phyloP scores from a whole-genome alignment of 1,140 invertebrate species.

The Ptiloglossa arizonensis region DNA sequence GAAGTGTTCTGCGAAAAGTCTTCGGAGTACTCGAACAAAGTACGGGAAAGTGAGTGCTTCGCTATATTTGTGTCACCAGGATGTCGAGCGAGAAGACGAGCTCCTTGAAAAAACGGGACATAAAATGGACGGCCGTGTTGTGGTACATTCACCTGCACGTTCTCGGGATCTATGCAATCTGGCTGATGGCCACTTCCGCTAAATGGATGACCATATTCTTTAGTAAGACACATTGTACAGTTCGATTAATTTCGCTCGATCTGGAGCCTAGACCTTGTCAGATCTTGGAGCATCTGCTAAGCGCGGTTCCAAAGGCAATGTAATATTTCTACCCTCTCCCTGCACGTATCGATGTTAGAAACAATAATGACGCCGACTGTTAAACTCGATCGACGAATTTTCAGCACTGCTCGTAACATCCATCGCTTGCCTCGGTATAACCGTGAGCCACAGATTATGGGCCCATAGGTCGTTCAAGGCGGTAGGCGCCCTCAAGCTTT shows the following conservation, averaged over 20 bases:
- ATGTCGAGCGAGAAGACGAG: conserved; percentile 3
- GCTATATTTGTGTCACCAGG: background rate
- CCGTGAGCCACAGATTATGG: conserved; percentile 95
- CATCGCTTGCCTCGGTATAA: conserved; percentile 87
- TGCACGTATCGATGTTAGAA: background rate
- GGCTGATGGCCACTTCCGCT: conserved; percentile 83
- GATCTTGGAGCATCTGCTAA: too few species aligned
- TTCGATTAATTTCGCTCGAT: too few species aligned
- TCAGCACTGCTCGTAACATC: conserved; percentile 84
- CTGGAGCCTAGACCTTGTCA: too few species aligned
- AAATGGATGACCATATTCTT: conserved; percentile 84
- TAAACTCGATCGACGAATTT: conserved; percentile 59
- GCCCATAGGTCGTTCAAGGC: conserved; percentile 93
- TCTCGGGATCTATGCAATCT: conserved; percentile 84
- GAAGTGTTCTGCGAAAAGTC: background rate
- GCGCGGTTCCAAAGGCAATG: too few species aligned
- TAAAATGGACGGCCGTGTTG: conserved; percentile 84
- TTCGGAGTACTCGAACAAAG: background rate
- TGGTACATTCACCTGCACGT: conserved; percentile 87
- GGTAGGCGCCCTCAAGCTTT: conserved; percentile 86
- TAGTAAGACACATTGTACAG: conserved; percentile 4
- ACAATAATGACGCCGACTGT: background rate
- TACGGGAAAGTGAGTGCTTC: background rate
- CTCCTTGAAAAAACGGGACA: conserved; percentile 30
- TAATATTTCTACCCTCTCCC: background rate